Conservation (phyloP, 2,113 vertebrate species). For the Eulemur rufifrons region DNA sequence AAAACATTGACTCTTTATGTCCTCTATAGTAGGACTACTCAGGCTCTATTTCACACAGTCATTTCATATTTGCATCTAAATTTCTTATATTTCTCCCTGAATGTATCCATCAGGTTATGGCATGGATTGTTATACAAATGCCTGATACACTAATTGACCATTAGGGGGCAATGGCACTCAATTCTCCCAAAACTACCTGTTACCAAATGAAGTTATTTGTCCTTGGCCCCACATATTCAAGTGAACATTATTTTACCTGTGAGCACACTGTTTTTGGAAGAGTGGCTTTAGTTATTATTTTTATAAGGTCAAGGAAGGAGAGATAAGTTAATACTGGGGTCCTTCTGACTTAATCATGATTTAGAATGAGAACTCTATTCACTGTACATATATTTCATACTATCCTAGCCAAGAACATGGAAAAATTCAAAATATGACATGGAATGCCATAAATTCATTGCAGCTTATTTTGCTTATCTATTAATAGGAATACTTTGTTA, state of each 20-base stretch:
- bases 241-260: background rate
- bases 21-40: background rate
- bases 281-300: background rate
- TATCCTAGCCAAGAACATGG: background rate
- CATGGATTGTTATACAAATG: background rate
- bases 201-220: background rate
- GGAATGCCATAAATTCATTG: background rate
- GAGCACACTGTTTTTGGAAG: background rate
- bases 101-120: background rate
- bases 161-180: background rate
- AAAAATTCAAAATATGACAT: background rate
- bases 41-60: background rate
- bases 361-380: background rate
- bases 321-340: background rate
- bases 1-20: background rate
- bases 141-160: background rate
- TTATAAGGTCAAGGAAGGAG: background rate
- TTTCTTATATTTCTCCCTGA: background rate
- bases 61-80: background rate
- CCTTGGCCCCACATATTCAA: no score
- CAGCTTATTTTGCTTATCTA: background rate
- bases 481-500: background rate
- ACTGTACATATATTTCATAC: background rate
- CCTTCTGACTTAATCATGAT: background rate
- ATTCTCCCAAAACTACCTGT: background rate